phyloP scores from a whole-genome alignment of 2,113 vertebrate genomes.

The Lipotes vexillifer region DNA sequence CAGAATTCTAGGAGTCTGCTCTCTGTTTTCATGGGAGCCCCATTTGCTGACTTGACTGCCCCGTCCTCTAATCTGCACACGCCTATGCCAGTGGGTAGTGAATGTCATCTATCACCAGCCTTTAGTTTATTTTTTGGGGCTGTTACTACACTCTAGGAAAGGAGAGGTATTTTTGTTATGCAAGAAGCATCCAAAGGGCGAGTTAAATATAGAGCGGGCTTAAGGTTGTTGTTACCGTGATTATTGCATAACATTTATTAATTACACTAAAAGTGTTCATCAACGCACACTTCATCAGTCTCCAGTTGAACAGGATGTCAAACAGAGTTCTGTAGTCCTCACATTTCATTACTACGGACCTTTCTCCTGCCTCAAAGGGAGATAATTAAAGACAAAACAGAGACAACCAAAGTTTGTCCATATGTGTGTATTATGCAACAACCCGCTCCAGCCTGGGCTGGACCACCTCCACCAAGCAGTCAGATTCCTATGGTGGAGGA shows the following conservation, averaged over 20 bases:
- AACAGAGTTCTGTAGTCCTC: neutral
- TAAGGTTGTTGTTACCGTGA: neutral
- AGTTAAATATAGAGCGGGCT: slow-evolving; percentile 45
- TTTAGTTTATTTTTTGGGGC: neutral
- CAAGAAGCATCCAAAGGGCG: neutral
- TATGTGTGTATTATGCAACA: neutral
- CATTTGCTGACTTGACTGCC: neutral
- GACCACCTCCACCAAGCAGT: neutral
- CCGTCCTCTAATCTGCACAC: neutral
- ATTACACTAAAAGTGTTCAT: neutral
- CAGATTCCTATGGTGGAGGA: neutral
- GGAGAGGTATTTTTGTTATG: slow-evolving; percentile 41
- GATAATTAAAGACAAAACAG: neutral
- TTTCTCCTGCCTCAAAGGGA: neutral
- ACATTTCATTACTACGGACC: neutral
- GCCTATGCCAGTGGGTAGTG: neutral
- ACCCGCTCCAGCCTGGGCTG: neutral
- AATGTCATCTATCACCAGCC: neutral
- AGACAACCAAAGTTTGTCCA: neutral
- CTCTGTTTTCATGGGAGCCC: neutral
- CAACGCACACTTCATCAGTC: neutral
- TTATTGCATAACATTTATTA: slow-evolving; percentile 8
- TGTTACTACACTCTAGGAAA: slow-evolving; percentile 3
- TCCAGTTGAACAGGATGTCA: neutral
- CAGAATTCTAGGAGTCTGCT: neutral